Evolutionary conservation across 2,888 invertebrate genomes (phyloP), one percentile per base, ranked within the genome.

Genomic region (Torymus texanus): DNA sequence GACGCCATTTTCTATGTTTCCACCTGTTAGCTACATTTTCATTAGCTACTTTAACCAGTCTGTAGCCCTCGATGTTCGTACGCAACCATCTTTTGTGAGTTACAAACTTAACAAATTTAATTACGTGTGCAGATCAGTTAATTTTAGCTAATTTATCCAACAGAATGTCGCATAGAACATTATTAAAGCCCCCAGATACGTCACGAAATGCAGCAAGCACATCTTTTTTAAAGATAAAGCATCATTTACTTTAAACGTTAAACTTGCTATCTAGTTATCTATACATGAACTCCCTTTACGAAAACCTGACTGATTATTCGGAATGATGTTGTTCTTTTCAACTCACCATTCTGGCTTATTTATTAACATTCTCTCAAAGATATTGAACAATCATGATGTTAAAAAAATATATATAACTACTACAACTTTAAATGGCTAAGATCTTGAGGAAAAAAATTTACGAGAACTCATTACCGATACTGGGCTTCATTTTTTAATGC

Each of bases 311-410:
- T 80, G 81, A 16, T 41, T 58, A 0, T 68, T 80, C 65, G 51
- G 81, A 58, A 24, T 61, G 1, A 24, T 72, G 24, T 24, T 24
- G 24, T 24, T 24, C 24, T 24, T 24, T 24, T 24, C 24, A 24
- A 24, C 24, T n/a, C n/a, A n/a, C n/a, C n/a, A n/a, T n/a, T n/a
- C n/a, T n/a, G n/a, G n/a, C n/a, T n/a, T n/a, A n/a, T 3, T 80
- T 56, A 81, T 82, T 0, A 83, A n/a, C 62, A 82, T 67, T 53
- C 71, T 76, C 71, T 83, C 82, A 16, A 82, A 81, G 5, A 82
- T 14, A 70, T 83, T 83, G 24, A 67, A 72, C 3, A 79, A 1
- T 12, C 83, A 83, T n/a, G 79, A 81, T 3, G 79, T 75, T 13
- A 83, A 70, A 4, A 16, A 55, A n/a, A n/a, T n/a, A n/a, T n/a